Conservation (phyloP, 2,113 vertebrate genomes). For the Carettochelys insculpta region DNA sequence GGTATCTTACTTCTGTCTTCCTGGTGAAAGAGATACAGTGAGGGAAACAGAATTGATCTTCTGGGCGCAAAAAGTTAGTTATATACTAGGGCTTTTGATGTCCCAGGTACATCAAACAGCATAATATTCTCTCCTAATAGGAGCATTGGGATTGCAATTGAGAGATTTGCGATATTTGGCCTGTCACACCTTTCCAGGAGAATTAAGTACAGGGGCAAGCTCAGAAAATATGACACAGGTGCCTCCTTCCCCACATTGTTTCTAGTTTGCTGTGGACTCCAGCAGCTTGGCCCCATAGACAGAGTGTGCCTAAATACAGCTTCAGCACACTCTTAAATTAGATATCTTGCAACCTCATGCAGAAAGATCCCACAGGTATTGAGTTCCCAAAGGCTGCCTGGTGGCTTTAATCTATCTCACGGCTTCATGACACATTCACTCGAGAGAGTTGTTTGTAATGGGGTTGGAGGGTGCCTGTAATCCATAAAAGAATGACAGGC, state of each 20-base stretch:
- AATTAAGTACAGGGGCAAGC: background rate
- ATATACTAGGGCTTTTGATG: slow-evolving; percentile 1
- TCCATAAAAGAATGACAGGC: slow-evolving; percentile 35
- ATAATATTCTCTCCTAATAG: slow-evolving; percentile 23
- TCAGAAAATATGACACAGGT: background rate
- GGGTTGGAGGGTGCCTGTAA: slow-evolving; percentile 54
- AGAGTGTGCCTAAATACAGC: background rate
- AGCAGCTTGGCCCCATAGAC: background rate
- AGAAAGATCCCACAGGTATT: background rate
- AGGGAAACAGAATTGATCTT: slow-evolving; percentile 26
- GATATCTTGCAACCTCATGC: background rate
- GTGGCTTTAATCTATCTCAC: background rate
- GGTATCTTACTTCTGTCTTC: background rate
- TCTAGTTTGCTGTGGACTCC: background rate
- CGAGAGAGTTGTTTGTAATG: slow-evolving; percentile 16
- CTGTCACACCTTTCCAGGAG: background rate
- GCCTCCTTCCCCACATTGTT: background rate
- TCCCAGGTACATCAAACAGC: slow-evolving; percentile 56
- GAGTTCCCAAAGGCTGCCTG: fast-evolving
- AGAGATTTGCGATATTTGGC: background rate
- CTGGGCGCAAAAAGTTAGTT: background rate
- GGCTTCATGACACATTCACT: background rate
- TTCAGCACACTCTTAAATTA: slow-evolving; percentile 17
- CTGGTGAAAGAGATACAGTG: background rate
- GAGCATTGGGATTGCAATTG: slow-evolving; percentile 19